Conservation (phyloP, 1,140 invertebrate species). For the Bombus confusus region DNA sequence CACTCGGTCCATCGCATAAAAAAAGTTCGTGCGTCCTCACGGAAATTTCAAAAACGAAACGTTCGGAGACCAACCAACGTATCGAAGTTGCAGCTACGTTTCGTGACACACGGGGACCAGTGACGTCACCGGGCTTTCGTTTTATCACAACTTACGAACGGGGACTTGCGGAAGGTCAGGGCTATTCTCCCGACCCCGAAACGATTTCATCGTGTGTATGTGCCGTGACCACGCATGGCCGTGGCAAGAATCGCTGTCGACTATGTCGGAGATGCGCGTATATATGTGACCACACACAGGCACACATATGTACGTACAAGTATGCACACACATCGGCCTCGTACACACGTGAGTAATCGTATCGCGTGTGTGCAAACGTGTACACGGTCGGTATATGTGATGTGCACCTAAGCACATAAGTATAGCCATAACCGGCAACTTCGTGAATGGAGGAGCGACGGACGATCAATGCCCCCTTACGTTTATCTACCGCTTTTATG, state of each 20-base stretch:
- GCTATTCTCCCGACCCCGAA: conserved; percentile 65
- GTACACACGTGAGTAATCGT: conserved; percentile 13
- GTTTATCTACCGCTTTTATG: conserved; percentile 68
- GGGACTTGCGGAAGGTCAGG: conserved; percentile 75
- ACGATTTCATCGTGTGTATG: conserved; percentile 58
- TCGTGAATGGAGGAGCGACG: conserved; percentile 74
- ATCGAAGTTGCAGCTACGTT: neutral
- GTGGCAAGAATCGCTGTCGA: conserved; percentile 60
- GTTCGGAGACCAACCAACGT: neutral
- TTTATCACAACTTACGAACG: conserved; percentile 64
- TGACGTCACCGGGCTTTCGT: conserved; percentile 64
- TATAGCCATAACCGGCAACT: conserved; percentile 73
- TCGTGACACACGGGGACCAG: conserved; percentile 24
- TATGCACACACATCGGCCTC: neutral
- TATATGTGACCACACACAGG: conserved; percentile 1
- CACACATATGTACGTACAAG: neutral
- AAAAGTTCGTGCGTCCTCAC: accelerated
- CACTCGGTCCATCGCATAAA: neutral
- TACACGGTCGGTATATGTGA: conserved; percentile 60
- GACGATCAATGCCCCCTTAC: conserved; percentile 72
- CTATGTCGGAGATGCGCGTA: conserved; percentile 47
- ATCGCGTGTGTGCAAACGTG: conserved; percentile 27
- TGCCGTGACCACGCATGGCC: conserved; percentile 65
- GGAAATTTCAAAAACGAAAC: neutral
- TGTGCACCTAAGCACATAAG: conserved; percentile 71